Evolutionary conservation across 1,140 invertebrate genomes (phyloP).

Genomic region (Aporrectodea caliginosa): DNA sequence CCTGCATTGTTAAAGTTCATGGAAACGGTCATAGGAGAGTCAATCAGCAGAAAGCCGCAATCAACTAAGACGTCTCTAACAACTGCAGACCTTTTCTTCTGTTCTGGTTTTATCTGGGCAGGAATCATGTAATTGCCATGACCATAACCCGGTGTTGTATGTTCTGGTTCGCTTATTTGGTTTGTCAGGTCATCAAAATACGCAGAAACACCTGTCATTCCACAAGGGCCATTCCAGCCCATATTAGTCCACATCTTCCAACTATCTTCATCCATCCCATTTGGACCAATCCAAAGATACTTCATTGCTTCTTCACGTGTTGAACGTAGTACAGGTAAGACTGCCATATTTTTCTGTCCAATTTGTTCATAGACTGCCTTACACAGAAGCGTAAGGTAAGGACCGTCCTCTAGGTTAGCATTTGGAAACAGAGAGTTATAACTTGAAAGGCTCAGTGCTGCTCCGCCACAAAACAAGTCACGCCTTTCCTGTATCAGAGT

Average conservation of each 20-base stretch:
- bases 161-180: neutral
- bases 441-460: neutral
- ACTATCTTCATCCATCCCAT: neutral
- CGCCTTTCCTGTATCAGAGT: neutral
- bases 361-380: neutral
- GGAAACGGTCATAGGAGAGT: slow-evolving; percentile 10
- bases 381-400: neutral
- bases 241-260: neutral
- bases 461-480: neutral
- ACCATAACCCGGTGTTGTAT: neutral
- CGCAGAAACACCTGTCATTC: neutral
- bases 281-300: neutral
- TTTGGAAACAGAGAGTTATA: neutral
- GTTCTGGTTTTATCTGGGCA: neutral
- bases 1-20: slow-evolving; percentile 9
- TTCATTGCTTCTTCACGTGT: neutral
- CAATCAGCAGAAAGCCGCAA: slow-evolving; percentile 24
- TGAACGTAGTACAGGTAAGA: neutral
- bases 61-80: slow-evolving; percentile 12
- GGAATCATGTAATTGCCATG: neutral
- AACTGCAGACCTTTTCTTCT: neutral
- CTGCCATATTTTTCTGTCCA: neutral
- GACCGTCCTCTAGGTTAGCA: neutral
- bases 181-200: neutral
- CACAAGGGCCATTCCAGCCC: neutral